Percentiles rank a stretch among this genome's conserved stretches.
phyloP scores from a whole-genome alignment of 2,797 vertebrate species.

The Cirrhinus molitorella region DNA sequence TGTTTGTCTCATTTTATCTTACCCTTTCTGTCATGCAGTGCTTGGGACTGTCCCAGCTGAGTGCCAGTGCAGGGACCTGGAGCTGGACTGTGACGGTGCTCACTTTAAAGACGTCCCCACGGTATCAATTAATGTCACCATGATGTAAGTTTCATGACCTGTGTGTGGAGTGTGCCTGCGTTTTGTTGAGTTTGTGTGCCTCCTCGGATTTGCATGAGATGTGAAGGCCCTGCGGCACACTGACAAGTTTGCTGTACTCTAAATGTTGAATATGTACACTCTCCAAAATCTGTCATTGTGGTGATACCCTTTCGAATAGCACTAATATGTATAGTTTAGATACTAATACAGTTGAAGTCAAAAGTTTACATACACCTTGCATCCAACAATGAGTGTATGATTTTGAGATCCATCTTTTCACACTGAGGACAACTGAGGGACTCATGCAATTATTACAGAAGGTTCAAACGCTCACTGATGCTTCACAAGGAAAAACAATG shows the following conservation, averaged over 20 bases:
- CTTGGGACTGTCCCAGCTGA: conserved; percentile 80
- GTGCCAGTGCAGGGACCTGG: conserved; percentile 88
- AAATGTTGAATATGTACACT: not conserved
- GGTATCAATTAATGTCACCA: conserved; percentile 89
- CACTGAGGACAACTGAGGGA: too few relatives aligned
- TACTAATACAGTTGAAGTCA: too few relatives aligned
- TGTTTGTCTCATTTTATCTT: not conserved
- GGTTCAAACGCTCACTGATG: too few relatives aligned
- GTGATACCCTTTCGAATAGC: too few relatives aligned
- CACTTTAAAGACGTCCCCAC: conserved; percentile 83
- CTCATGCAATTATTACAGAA: too few relatives aligned
- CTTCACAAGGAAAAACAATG: too few relatives aligned
- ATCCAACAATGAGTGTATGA: too few relatives aligned
- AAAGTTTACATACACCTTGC: too few relatives aligned
- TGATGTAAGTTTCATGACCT: conserved; percentile 85
- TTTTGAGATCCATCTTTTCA: too few relatives aligned
- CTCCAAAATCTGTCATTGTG: not conserved
- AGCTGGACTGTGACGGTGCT: conserved; percentile 87
- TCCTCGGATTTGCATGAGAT: conserved; percentile 2
- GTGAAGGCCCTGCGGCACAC: not conserved
- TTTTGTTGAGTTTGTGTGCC: conserved; percentile 7
- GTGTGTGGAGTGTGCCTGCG: not conserved
- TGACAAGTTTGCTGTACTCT: conserved; percentile 6
- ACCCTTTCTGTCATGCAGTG: conserved; percentile 74
- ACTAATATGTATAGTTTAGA: too few relatives aligned